Conservation (phyloP, 2,797 vertebrate species). For the Tamandua tetradactyla region DNA sequence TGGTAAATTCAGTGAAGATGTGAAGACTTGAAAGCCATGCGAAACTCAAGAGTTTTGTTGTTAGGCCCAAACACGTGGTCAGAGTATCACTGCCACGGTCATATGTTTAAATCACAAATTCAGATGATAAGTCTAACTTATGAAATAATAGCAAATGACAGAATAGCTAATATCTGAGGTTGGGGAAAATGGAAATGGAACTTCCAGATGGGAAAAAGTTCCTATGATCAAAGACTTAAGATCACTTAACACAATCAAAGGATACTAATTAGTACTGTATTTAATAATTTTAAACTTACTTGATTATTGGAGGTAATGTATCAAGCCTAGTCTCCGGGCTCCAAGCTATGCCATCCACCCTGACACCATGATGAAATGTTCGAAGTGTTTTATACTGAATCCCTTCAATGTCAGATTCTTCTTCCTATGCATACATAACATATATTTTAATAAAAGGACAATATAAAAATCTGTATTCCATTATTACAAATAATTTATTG, state of each 20-base stretch:
- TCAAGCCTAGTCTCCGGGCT: constrained; percentile 95
- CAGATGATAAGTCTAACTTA: background rate
- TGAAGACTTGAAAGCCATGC: background rate
- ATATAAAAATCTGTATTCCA: background rate
- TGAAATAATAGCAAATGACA: background rate
- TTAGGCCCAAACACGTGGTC: background rate
- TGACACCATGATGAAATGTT: constrained; percentile 91
- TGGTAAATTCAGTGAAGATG: background rate
- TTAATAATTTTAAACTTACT: constrained; percentile 84
- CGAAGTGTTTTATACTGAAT: constrained; percentile 92
- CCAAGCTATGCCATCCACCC: constrained; percentile 94
- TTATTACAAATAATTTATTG: constrained; percentile 33
- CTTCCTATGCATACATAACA: constrained; percentile 87
- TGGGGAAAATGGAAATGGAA: background rate
- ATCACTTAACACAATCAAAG: background rate
- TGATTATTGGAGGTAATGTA: constrained; percentile 90
- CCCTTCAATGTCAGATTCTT: constrained; percentile 92
- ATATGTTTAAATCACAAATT: background rate
- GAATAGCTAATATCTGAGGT: background rate
- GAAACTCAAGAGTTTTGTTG: background rate
- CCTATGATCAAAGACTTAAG: background rate
- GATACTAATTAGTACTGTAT: background rate
- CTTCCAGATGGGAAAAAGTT: background rate
- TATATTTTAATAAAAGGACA: constrained; percentile 54
- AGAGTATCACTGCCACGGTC: background rate